Percentiles rank a stretch among this genome's conserved stretches.
Evolutionary conservation across 2,797 vertebrate species (phyloP).

Genomic region (Neosalanx taihuensis): DNA sequence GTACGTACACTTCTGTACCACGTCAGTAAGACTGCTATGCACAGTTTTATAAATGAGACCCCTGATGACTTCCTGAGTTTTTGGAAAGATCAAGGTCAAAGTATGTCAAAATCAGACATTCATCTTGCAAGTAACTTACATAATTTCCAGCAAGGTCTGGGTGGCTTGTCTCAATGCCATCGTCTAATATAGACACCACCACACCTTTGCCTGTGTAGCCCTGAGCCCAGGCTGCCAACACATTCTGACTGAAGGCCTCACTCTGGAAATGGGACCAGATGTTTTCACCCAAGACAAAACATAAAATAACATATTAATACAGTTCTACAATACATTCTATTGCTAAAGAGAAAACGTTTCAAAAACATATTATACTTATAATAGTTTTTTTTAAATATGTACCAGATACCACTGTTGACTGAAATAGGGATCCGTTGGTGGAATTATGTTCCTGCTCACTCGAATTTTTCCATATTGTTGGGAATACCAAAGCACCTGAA

Average conservation of each 20-base stretch:
- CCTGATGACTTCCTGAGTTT: too few species aligned
- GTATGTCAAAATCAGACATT: not conserved
- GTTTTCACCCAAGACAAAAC: not conserved
- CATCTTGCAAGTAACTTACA: slow-evolving; percentile 49
- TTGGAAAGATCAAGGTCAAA: too few species aligned
- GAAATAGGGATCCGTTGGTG: slow-evolving; percentile 73
- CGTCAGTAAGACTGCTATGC: too few species aligned
- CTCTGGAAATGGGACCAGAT: slow-evolving; percentile 14
- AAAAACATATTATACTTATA: not conserved
- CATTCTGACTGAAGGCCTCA: slow-evolving; percentile 60
- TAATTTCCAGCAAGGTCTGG: slow-evolving; percentile 75
- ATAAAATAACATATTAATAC: not conserved
- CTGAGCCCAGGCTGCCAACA: slow-evolving; percentile 69
- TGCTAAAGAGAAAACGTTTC: not conserved
- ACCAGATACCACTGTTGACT: slow-evolving; percentile 79
- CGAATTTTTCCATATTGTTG: slow-evolving; percentile 67
- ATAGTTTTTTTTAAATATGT: slow-evolving; percentile 31
- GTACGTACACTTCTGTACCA: too few species aligned
- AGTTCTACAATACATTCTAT: too few species aligned
- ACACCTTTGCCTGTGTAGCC: slow-evolving; percentile 72
- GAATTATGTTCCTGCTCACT: slow-evolving; percentile 36
- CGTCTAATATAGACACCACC: slow-evolving; percentile 72
- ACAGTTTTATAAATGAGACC: too few species aligned
- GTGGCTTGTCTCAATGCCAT: slow-evolving; percentile 76
- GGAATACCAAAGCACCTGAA: slow-evolving; percentile 74